Percentiles rank a stretch among this genome's conserved stretches.
Evolutionary conservation across 2,113 vertebrate species (phyloP).

Genomic region (Catharus minimus): DNA sequence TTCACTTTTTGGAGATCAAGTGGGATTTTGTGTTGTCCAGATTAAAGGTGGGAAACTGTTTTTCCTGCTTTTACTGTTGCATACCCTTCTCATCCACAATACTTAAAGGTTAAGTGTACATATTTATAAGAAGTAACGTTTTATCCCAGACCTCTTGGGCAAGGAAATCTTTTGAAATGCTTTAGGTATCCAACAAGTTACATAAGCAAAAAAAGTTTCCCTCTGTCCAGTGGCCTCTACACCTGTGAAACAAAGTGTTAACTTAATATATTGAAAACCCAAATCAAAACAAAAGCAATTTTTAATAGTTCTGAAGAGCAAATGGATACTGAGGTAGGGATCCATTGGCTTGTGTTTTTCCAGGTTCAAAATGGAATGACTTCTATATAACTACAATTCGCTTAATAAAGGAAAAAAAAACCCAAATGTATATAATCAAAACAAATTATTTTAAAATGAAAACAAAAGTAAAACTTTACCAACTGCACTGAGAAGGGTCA

Average conservation of each 20-base stretch:
- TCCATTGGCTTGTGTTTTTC: slow-evolving; percentile 31
- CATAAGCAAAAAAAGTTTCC: not conserved
- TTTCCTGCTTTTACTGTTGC: not conserved
- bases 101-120: not conserved
- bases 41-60: not conserved
- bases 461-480: not conserved
- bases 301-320: slow-evolving; percentile 48
- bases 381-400: slow-evolving; percentile 51
- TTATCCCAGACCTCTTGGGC: not conserved
- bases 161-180: not conserved
- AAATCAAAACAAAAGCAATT: slow-evolving; percentile 58
- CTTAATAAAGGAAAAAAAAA: slow-evolving; percentile 34
- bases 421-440: slow-evolving; percentile 42
- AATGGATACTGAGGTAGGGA: not conserved
- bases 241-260: not conserved
- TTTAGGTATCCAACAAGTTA: not conserved
- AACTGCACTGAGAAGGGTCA: not conserved
- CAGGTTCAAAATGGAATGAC: slow-evolving; percentile 55
- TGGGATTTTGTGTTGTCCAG: not conserved
- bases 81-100: not conserved
- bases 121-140: not conserved
- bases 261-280: not conserved
- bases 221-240: not conserved
- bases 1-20: not conserved
- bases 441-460: not conserved